phyloP scores from a whole-genome alignment of 2,797 vertebrate species.

The Tadarida brasiliensis region DNA sequence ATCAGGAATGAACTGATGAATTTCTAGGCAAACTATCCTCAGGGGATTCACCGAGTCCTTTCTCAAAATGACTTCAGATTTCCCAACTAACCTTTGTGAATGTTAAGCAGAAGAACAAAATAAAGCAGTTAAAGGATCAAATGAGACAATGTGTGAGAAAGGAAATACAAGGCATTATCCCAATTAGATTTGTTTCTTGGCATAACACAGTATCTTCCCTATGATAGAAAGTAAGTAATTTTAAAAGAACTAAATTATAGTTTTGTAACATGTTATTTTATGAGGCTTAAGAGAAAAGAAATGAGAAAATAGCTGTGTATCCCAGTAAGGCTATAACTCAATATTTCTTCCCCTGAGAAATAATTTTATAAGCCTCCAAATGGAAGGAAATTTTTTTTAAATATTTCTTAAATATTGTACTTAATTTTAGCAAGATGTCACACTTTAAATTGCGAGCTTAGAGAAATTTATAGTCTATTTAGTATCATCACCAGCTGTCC shows the following conservation, averaged over 20 bases:
- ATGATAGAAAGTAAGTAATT: background rate
- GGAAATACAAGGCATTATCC: background rate
- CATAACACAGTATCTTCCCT: background rate
- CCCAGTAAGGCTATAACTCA: background rate
- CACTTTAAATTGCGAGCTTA: background rate
- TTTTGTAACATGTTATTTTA: background rate
- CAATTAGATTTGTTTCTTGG: background rate
- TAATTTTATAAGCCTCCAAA: background rate
- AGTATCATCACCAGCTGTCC: background rate
- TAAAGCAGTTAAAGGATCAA: background rate
- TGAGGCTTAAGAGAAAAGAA: background rate
- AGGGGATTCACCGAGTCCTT: background rate
- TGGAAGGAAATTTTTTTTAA: background rate
- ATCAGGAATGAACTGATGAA: background rate
- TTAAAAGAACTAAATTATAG: background rate
- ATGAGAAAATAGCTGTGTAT: background rate
- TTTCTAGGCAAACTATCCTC: background rate
- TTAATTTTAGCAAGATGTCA: background rate
- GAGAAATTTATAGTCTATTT: conserved; percentile 14
- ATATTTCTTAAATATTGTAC: background rate
- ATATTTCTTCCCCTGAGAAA: background rate
- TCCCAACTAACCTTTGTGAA: background rate
- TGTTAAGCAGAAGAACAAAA: conserved; percentile 23
- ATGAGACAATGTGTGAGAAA: background rate
- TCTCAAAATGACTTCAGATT: conserved; percentile 1